phyloP scores from a whole-genome alignment of 2,113 vertebrate genomes.

The Butorides virescens region DNA sequence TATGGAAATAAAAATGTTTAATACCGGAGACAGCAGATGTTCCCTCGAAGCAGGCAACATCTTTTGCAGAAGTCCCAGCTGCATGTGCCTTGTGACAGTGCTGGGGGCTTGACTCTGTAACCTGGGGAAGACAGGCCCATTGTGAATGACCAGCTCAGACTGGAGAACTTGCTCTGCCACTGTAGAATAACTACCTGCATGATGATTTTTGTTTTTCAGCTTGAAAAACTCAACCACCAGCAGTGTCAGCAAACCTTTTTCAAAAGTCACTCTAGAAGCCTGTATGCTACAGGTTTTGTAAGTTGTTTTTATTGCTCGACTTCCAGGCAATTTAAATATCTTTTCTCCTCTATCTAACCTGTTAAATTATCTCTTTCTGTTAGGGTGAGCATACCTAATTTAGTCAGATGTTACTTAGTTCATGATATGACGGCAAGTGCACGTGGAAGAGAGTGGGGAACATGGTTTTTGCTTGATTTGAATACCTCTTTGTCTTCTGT shows the following conservation, averaged over 20 bases:
- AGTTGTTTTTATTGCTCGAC: background rate
- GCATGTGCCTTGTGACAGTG: accelerated
- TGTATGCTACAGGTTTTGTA: background rate
- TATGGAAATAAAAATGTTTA: background rate
- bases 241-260: background rate
- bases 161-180: background rate
- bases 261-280: background rate
- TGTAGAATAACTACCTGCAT: background rate
- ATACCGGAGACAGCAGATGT: background rate
- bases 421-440: constrained; percentile 4
- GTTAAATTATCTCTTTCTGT: constrained; percentile 21
- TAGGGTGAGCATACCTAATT: constrained; percentile 13
- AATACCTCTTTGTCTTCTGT: constrained; percentile 29
- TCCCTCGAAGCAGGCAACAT: background rate
- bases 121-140: background rate
- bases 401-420: constrained; percentile 25
- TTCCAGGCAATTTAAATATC: constrained; percentile 39
- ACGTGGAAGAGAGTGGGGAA: background rate
- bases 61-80: background rate
- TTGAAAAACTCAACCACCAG: background rate
- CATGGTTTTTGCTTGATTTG: constrained; percentile 11
- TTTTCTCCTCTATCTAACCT: constrained; percentile 46
- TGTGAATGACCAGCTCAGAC: background rate
- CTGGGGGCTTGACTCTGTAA: background rate
- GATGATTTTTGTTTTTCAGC: background rate